Conservation (phyloP, 1,140 invertebrate species). For the Trichoplusia ni region DNA sequence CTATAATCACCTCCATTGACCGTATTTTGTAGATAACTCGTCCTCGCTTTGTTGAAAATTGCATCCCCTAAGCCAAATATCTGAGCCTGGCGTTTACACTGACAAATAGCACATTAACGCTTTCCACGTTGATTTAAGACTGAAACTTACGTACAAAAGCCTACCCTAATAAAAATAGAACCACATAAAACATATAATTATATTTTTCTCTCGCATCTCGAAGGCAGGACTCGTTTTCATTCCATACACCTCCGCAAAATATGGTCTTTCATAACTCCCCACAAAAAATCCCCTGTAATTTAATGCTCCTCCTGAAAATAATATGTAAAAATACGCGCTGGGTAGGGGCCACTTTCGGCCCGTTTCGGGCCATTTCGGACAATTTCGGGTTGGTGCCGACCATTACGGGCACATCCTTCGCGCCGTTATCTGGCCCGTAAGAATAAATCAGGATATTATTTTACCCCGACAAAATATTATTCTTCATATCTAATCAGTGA, state of each 20-base stretch:
- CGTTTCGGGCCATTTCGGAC: slow-evolving; percentile 60
- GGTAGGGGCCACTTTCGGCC: slow-evolving; percentile 47
- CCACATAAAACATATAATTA: slow-evolving; percentile 61
- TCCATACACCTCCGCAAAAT: slow-evolving; percentile 65
- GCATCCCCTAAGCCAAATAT: slow-evolving; percentile 21
- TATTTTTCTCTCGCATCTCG: slow-evolving; percentile 50
- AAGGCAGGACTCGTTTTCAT: slow-evolving; percentile 56
- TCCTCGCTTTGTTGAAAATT: slow-evolving; percentile 14
- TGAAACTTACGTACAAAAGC: slow-evolving; percentile 32
- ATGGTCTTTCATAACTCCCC: slow-evolving; percentile 66
- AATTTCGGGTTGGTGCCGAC: slow-evolving; percentile 56
- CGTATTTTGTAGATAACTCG: slow-evolving; percentile 5
- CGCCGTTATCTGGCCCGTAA: slow-evolving; percentile 60
- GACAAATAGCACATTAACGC: slow-evolving; percentile 28
- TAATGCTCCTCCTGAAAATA: slow-evolving; percentile 64
- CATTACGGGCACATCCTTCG: slow-evolving; percentile 67
- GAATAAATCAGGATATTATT: slow-evolving; percentile 75
- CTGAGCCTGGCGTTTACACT: slow-evolving; percentile 18
- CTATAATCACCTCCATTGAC: slow-evolving; percentile 2
- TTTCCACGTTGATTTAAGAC: slow-evolving; percentile 24
- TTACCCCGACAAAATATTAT: slow-evolving; percentile 59
- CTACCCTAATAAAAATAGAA: slow-evolving; percentile 37
- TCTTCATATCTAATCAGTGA: slow-evolving; percentile 73
- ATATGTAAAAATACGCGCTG: slow-evolving; percentile 70
- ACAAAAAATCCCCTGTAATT: slow-evolving; percentile 69